phyloP scores from a whole-genome alignment of 2,888 invertebrate genomes.

The Oligia strigilis region DNA sequence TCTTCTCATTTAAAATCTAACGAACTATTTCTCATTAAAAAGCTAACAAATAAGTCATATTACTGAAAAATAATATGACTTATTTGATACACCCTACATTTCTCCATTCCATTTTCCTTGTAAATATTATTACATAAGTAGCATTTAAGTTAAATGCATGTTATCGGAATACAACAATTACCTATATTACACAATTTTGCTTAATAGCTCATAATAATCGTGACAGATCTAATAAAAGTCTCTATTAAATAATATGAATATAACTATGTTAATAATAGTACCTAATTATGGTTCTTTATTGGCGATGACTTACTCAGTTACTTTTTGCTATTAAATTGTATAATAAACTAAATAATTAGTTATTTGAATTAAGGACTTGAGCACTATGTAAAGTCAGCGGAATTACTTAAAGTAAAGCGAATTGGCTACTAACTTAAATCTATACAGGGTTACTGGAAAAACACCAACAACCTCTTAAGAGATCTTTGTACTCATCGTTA shows the following conservation, averaged over 20 bases:
- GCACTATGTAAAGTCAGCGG: not conserved
- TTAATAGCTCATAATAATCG: slow-evolving; percentile 36
- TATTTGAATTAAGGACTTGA: slow-evolving; percentile 41
- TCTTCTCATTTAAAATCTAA: not conserved
- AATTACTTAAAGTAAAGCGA: not conserved
- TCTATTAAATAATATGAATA: slow-evolving; percentile 30
- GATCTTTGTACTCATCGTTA: too few species aligned
- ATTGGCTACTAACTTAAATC: not conserved
- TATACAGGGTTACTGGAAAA: too few species aligned
- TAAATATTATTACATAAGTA: slow-evolving; percentile 4
- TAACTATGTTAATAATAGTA: slow-evolving; percentile 28
- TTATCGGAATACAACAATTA: slow-evolving; percentile 27
- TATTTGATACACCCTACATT: not conserved
- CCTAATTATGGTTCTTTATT: slow-evolving; percentile 39
- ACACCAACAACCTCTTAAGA: too few species aligned
- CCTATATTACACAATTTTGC: slow-evolving; percentile 27
- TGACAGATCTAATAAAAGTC: slow-evolving; percentile 34
- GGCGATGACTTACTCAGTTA: slow-evolving; percentile 42
- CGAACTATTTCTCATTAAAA: too few species aligned
- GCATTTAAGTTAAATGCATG: not conserved
- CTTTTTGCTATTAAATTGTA: slow-evolving; percentile 44
- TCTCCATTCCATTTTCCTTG: not conserved
- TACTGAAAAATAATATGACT: too few species aligned
- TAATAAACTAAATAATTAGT: slow-evolving; percentile 46
- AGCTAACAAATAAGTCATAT: not conserved